These are phyloP conservation scores for Chaetophractus vellerosus DNA, from an alignment of 2,797 vertebrate species.

Conservation along the genomic window DNA sequence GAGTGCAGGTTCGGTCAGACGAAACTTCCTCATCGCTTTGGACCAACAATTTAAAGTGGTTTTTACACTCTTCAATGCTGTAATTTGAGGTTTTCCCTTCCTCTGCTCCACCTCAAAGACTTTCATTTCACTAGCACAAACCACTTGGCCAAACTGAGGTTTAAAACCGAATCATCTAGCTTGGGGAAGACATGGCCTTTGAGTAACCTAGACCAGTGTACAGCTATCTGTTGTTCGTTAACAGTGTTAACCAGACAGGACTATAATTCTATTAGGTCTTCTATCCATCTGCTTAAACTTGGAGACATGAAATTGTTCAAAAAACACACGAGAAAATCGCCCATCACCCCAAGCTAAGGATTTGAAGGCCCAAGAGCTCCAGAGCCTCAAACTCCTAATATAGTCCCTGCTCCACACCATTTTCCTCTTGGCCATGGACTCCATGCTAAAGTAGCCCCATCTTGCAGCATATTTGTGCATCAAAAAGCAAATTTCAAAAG, in stretches of 20 bases:
- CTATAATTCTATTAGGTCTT: conserved; percentile 79
- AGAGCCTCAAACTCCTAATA: conserved; percentile 25
- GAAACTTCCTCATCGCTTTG: conserved; percentile 48
- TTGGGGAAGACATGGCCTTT: conserved; percentile 46
- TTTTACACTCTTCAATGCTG: neutral
- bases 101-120: neutral
- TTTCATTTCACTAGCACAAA: conserved; percentile 34
- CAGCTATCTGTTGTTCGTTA: conserved; percentile 68
- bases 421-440: conserved; percentile 72
- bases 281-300: conserved; percentile 86
- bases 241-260: conserved; percentile 74
- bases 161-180: neutral
- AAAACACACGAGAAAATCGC: conserved; percentile 85
- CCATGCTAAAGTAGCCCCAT: conserved; percentile 74
- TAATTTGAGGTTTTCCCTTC: neutral
- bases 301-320: conserved; percentile 85
- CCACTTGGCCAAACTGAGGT: neutral
- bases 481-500: conserved; percentile 73
- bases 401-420: neutral
- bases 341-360: conserved; percentile 78
- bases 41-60: conserved; percentile 48
- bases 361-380: conserved; percentile 65
- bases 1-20: neutral
- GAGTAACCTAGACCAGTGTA: conserved; percentile 70
- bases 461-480: conserved; percentile 76